Evolutionary conservation across 2,113 vertebrate species (phyloP).

Genomic region (Perca schrenkii): DNA sequence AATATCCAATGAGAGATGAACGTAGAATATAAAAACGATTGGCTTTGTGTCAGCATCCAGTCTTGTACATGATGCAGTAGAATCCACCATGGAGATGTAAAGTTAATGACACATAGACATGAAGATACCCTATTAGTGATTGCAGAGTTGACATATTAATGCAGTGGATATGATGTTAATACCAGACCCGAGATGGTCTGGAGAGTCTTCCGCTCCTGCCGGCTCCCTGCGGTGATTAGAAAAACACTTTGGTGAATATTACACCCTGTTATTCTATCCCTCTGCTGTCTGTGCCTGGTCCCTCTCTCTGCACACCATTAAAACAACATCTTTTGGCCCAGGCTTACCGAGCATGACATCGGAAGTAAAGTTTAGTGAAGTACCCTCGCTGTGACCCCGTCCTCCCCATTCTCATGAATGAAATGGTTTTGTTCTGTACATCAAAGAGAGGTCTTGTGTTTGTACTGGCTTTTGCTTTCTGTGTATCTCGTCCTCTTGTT

Average conservation of each 20-base stretch:
- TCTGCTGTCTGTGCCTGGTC: slow-evolving; percentile 69
- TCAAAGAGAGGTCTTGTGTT: slow-evolving; percentile 61
- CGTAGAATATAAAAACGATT: slow-evolving; percentile 21
- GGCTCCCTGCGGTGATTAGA: slow-evolving; percentile 76
- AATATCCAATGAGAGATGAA: slow-evolving; percentile 4
- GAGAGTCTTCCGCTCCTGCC: slow-evolving; percentile 63
- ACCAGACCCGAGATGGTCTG: slow-evolving; percentile 66
- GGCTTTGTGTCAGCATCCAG: slow-evolving; percentile 28
- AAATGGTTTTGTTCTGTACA: slow-evolving; percentile 53
- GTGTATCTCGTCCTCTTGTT: slow-evolving; percentile 19
- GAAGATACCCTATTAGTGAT: slow-evolving; percentile 51
- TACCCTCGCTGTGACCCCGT: slow-evolving; percentile 51
- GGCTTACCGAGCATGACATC: slow-evolving; percentile 54
- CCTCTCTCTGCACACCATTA: slow-evolving; percentile 71
- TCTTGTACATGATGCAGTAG: slow-evolving; percentile 4
- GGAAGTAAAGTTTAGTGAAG: slow-evolving; percentile 59
- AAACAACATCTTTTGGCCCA: slow-evolving; percentile 74
- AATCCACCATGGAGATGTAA: slow-evolving; percentile 32
- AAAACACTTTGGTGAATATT: slow-evolving; percentile 81
- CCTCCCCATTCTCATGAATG: slow-evolving; percentile 56
- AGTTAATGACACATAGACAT: slow-evolving; percentile 41
- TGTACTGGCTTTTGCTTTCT: slow-evolving; percentile 44
- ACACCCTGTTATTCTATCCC: slow-evolving; percentile 79
- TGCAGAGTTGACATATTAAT: slow-evolving; percentile 69
- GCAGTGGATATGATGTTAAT: slow-evolving; percentile 64